Percentiles rank a stretch among this genome's conserved stretches.
These are phyloP conservation scores for Endotricha flammealis DNA, from an alignment of 2,888 invertebrate species.

Conservation along the genomic window DNA sequence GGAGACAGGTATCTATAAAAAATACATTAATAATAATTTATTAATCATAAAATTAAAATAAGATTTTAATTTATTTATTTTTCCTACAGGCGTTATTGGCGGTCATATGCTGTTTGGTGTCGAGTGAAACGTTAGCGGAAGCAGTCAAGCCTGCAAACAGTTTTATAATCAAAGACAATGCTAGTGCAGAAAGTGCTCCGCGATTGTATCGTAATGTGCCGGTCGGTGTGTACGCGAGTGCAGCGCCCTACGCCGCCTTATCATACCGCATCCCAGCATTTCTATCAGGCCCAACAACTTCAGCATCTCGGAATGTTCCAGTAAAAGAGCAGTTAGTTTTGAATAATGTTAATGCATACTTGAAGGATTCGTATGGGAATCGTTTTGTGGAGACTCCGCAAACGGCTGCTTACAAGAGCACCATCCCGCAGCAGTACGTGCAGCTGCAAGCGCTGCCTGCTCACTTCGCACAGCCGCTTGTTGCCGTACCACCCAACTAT, in stretches of 20 bases:
- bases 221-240: conserved; percentile 56
- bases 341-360: conserved; percentile 43
- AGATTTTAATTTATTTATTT: conserved; percentile 19
- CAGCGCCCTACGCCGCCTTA: conserved; percentile 54
- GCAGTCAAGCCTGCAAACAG: conserved; percentile 32
- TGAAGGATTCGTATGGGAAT: conserved; percentile 69
- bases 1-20: conserved; percentile 55
- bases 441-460: conserved; percentile 60
- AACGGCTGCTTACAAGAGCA: conserved; percentile 45
- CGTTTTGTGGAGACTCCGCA: conserved; percentile 52
- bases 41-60: not conserved
- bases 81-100: conserved; percentile 50
- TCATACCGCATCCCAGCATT: conserved; percentile 51
- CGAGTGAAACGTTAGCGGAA: conserved; percentile 35
- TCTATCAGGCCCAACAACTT: conserved; percentile 34
- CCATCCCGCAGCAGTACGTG: conserved; percentile 59
- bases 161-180: conserved; percentile 41
- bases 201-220: conserved; percentile 52
- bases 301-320: conserved; percentile 42
- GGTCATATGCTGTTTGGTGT: conserved; percentile 46
- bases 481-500: conserved; percentile 42
- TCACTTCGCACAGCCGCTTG: conserved; percentile 59
- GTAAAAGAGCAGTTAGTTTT: conserved; percentile 44
- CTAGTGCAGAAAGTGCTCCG: conserved; percentile 51
- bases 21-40: not conserved